Conservation (phyloP, 2,113 vertebrate genomes). For the Marcusenius ussheri region DNA sequence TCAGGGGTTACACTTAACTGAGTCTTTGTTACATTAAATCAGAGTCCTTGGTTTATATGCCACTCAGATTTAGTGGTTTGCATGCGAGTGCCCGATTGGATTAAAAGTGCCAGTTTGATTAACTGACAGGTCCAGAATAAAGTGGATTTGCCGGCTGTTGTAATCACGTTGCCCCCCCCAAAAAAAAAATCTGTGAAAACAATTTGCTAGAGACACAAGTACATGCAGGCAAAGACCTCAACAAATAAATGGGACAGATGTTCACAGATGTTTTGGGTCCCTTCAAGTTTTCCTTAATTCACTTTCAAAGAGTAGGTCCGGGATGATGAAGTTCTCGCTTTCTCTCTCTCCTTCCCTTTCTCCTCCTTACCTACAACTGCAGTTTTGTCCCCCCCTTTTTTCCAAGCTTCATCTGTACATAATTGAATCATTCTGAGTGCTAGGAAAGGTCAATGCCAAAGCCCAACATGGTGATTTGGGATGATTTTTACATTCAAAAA, state of each 20-base stretch:
- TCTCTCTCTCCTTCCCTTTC: background rate
- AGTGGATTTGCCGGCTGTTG: conserved; percentile 2
- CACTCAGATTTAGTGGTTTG: conserved; percentile 4
- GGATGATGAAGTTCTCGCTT: conserved; percentile 22
- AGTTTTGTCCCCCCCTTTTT: conserved; percentile 1
- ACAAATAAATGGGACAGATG: conserved; percentile 37
- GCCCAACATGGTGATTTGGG: conserved; percentile 9
- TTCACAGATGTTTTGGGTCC: conserved; percentile 39
- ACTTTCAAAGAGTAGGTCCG: conserved; percentile 21
- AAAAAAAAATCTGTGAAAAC: conserved; percentile 21
- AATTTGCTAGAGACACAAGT: conserved; percentile 16
- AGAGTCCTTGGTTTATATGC: conserved; percentile 1
- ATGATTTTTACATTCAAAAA: conserved; percentile 25
- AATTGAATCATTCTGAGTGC: conserved; percentile 1
- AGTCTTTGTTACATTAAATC: conserved; percentile 1
- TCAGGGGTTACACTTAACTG: conserved; percentile 6
- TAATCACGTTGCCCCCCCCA: background rate
- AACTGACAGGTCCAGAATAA: conserved; percentile 23
- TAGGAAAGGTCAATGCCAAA: conserved; percentile 21
- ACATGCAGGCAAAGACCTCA: conserved; percentile 17
- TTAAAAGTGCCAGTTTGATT: conserved; percentile 47
- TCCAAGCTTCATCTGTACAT: background rate
- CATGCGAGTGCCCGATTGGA: background rate
- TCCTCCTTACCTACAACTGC: background rate
- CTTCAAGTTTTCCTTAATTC: conserved; percentile 21